A percentile compares a stretch with the other conserved stretches of the same genome.
Evolutionary conservation across 1,140 invertebrate species (phyloP).

Genomic region (Lordiphosa clarofinis): DNA sequence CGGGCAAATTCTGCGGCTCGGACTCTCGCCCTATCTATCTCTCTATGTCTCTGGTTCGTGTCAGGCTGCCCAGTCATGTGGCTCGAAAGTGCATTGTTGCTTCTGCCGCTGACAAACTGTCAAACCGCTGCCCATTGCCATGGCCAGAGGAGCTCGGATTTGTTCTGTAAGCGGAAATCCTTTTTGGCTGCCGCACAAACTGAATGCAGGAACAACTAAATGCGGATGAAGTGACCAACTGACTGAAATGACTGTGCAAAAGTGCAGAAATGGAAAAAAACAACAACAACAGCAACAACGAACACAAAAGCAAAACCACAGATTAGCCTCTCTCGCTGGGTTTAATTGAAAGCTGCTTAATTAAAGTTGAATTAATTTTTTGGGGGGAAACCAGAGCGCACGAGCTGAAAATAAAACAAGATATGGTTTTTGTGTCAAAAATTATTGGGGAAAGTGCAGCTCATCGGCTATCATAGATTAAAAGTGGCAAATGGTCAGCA

Average conservation of each 20-base stretch:
- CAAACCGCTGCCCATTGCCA: constrained; percentile 14
- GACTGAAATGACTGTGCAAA: constrained; percentile 18
- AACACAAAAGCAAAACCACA: not conserved
- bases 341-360: constrained; percentile 9
- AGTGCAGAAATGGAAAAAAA: constrained; percentile 14
- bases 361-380: constrained; percentile 8
- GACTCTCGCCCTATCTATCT: not conserved
- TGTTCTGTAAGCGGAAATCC: constrained; percentile 48
- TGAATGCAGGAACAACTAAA: constrained; percentile 19
- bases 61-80: constrained; percentile 29
- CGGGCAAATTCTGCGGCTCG: not conserved
- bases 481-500: too few species aligned
- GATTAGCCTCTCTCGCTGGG: not conserved
- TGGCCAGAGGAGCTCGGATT: not conserved
- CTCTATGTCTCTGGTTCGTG: not conserved
- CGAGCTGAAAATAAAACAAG: too few species aligned
- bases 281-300: too few species aligned
- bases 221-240: constrained; percentile 20
- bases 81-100: constrained; percentile 38
- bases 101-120: constrained; percentile 14
- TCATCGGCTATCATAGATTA: too few species aligned
- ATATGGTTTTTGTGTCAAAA: too few species aligned
- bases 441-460: too few species aligned
- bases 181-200: constrained; percentile 20
- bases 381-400: too few species aligned